These are phyloP conservation scores for Drosophila sproati DNA, from an alignment of 1,140 invertebrate genomes.

Conservation along the genomic window DNA sequence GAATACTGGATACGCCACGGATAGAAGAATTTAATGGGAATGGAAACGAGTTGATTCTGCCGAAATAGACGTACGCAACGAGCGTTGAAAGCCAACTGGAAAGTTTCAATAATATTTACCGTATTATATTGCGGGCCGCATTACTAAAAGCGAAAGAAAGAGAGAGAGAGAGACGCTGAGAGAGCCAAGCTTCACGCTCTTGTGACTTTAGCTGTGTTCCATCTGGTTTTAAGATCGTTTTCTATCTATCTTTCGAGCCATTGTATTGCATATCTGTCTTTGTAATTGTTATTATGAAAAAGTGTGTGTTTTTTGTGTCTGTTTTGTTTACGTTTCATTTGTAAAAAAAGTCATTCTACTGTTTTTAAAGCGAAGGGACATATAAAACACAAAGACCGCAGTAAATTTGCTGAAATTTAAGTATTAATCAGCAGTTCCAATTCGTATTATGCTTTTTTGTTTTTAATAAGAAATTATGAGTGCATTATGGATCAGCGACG, in stretches of 20 bases:
- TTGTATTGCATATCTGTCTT: neutral
- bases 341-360: too few relatives aligned
- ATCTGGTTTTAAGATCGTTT: slow-evolving; percentile 49
- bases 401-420: too few relatives aligned
- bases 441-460: too few relatives aligned
- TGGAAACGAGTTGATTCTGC: neutral
- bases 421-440: too few relatives aligned
- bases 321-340: slow-evolving; percentile 22
- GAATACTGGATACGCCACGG: neutral
- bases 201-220: slow-evolving; percentile 30
- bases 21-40: neutral
- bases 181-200: slow-evolving; percentile 30
- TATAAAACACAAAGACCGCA: neutral
- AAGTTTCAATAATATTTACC: slow-evolving; percentile 73
- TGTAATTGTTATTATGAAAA: slow-evolving; percentile 13
- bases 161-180: slow-evolving; percentile 9
- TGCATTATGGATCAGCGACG: too few relatives aligned
- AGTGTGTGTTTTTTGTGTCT: slow-evolving; percentile 1
- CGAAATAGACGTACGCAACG: slow-evolving; percentile 50
- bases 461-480: too few relatives aligned
- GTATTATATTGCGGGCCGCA: slow-evolving; percentile 58
- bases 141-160: slow-evolving; percentile 10
- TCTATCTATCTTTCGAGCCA: slow-evolving; percentile 44
- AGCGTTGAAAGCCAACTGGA: slow-evolving; percentile 75
- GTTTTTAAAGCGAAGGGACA: neutral